Evolutionary conservation across 2,797 vertebrate species (phyloP), one percentile per base, ranked within the genome.

Genomic region (Centropyge bicolor): DNA sequence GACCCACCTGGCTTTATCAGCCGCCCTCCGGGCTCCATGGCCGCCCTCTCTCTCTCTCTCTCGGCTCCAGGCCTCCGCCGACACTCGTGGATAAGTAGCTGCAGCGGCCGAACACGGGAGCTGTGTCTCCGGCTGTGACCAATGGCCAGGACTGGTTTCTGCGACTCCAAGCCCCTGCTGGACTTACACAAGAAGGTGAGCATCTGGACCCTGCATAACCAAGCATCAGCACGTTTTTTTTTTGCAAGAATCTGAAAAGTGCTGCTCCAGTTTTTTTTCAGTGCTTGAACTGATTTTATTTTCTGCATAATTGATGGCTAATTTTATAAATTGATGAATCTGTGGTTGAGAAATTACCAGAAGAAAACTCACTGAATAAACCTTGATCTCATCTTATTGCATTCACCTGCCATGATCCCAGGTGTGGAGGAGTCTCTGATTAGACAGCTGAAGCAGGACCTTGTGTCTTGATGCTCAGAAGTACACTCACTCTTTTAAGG

Each of bases 91-190:
- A 48, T 89, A 92, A 95, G 95, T 94, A 94, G 95, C 94, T 95
- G 93, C 94, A 94, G 93, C 67, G 89, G 93, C 80, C 65, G 57
- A 70, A 70, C 52, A 45, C 61, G 67, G 52, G 60, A 82, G 70
- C 81, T 75, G 76, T 19, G 77, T 85, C 81, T 86, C 52, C 85
- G 91, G 90, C 89, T 89, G 69, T 73, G 41, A 82, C 20, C 49
- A 96, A 96, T 96, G 95, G 94, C 95, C 91, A 90, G 83, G 89
- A 93, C 93, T 48, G 93, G 93, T 74, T 93, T 95, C 88, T 95
- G 94, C 91, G 95, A 95, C 90, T 89, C 94, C 76, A 93, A 93
- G 90, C 87, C 92, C 48, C 91, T 95, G 93, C 83, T 96, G 94
- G 95, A 96, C 94, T 95, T 93, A 84, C 91, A 92, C 92, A 94